These are phyloP conservation scores for Xerus inauris DNA, from an alignment of 2,113 vertebrate species.

Conservation along the genomic window DNA sequence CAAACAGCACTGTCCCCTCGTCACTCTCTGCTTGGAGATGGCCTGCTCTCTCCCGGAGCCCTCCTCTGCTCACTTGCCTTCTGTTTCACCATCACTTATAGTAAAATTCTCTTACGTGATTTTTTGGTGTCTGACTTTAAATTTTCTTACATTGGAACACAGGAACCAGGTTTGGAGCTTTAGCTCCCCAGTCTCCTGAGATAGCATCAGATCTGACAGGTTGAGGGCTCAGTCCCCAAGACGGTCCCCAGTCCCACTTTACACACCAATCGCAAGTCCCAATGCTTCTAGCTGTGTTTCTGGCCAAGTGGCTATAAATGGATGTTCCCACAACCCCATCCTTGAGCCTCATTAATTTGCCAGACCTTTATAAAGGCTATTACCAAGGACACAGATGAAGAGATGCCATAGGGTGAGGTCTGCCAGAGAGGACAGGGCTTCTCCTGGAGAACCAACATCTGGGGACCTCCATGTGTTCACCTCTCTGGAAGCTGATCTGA, in stretches of 20 bases:
- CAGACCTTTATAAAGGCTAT: neutral
- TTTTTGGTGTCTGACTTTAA: no score
- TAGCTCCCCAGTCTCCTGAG: neutral
- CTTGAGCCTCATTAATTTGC: neutral
- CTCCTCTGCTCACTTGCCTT: no score
- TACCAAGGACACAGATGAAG: neutral
- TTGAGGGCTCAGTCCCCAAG: neutral
- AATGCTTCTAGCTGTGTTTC: no score
- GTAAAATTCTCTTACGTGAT: no score
- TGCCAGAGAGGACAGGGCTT: neutral
- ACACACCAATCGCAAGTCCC: neutral
- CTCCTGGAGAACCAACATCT: no score
- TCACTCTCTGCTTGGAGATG: no score
- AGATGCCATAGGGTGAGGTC: accelerated
- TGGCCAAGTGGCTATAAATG: neutral
- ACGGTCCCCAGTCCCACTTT: neutral
- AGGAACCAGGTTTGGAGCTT: no score
- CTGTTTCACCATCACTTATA: no score
- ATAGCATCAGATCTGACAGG: neutral
- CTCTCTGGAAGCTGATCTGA: neutral
- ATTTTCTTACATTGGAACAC: no score
- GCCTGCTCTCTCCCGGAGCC: no score
- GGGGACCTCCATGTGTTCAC: neutral
- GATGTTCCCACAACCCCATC: neutral
- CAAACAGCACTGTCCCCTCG: no score